phyloP scores from a whole-genome alignment of 2,797 vertebrate species.

The Cercopithecus neglectus region DNA sequence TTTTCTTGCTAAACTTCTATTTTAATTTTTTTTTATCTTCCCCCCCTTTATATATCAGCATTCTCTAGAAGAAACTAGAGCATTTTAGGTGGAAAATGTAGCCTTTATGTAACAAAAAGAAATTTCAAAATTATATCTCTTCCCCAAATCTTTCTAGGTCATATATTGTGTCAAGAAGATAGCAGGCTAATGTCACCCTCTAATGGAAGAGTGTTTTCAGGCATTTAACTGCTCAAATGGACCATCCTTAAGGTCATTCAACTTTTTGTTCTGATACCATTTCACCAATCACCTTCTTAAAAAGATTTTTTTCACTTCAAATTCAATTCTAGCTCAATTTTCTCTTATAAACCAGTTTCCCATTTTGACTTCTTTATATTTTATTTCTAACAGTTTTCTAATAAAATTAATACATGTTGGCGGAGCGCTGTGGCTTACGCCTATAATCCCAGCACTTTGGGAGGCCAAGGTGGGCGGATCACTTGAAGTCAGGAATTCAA shows the following conservation, averaged over 20 bases:
- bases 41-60: not conserved
- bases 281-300: not conserved
- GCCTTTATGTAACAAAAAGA: not conserved
- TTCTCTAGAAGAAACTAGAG: conserved; percentile 6
- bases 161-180: not conserved
- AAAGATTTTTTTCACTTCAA: not conserved
- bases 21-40: not conserved
- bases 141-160: conserved; percentile 9
- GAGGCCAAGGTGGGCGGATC: accelerated
- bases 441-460: too few relatives aligned
- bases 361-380: not conserved
- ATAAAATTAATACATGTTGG: not conserved
- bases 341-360: not conserved
- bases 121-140: conserved; percentile 30
- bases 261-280: not conserved
- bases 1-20: not conserved
- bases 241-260: not conserved
- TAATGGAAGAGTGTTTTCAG: not conserved
- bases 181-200: not conserved
- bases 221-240: not conserved
- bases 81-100: conserved; percentile 33
- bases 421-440: not conserved
- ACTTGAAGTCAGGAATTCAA: too few relatives aligned
- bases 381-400: conserved; percentile 15
- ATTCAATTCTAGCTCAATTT: not conserved